Evolutionary conservation across 2,888 invertebrate genomes (phyloP), one percentile per base, ranked within the genome.

Genomic region (Norana najaformis): DNA sequence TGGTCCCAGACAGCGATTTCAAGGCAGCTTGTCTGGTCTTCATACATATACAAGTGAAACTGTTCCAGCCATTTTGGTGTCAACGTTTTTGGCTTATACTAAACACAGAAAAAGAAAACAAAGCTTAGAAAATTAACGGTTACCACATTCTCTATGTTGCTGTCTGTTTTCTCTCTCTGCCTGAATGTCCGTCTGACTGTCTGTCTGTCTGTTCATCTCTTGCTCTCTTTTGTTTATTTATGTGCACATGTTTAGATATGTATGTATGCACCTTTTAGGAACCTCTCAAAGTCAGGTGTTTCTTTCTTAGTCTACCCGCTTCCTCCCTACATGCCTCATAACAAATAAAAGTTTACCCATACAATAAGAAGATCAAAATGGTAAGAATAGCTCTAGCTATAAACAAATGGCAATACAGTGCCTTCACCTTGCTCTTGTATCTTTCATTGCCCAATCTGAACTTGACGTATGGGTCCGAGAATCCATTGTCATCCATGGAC

Each of bases 391-490:
- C 69, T 69, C 30, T n/a, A 11, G n/a, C 69, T n/a, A 69, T 8
- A n/a, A 69, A 16, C 30, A 69, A 69, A 30, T 69, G 30, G 69
- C 69, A 30, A 16, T 11, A 11, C n/a, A 11, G 30, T 69, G 69
- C 16, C 83, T n/a, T 91, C 92, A 96, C 96, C 94, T 98, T 98
- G 94, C 98, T 98, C 95, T 98, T 99, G 96, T 97, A 99, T 95
- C 99, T 99, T 95, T 99, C 99, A 93, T 97, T 97, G 92, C 98
- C 99, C 95, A 99, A 96, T 95, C 98, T 97, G 96, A 99, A 98
- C 95, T 98, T 99, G 94, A 98, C 98, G 95, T 98, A 98, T 90
- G 98, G 98, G 95, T 98, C 98, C 93, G 97, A 97, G 91, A 97
- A 96, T 92, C 97, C 97, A 93, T 98, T 98, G 92, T 97, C 96